Evolutionary conservation across 2,888 invertebrate species (phyloP), one percentile per base, ranked within the genome.

Genomic region (Cheilosia variabilis): DNA sequence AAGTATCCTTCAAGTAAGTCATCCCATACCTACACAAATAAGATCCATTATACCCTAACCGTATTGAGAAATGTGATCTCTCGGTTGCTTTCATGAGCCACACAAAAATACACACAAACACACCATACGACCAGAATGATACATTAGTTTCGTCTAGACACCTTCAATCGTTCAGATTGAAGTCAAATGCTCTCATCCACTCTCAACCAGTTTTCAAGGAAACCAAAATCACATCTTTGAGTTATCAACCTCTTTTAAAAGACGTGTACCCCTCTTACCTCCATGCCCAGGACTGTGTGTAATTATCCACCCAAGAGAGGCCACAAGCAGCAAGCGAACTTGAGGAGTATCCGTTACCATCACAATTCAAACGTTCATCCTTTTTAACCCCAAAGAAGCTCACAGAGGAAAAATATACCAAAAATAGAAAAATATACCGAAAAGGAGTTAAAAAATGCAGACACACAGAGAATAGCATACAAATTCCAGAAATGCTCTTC

Each of bases 401-500:
- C 10, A 34, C 43, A 24, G 37, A 60, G 41, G 37, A 72, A 41
- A 57, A 17, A 47, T 13, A 24, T 2, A 7, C 34, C 60, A 10
- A 41, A 37, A 52, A 24, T 2, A 4, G 34, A 66, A 10, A 45
- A 17, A 57, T 55, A 24, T 31, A 13, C 47, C 60, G 60, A 50
- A 27, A 75, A 72, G 66, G 72, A 86, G 72, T 57, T 72, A 45
- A 81, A 86, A 86, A 86, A 86, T 86, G 86, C 86, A 86, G 86
- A 86, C 86, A 80, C 82, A 83, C 81, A 72, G 76, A 57, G 81
- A 53, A 80, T 66, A 47, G 80, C 71, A 86, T 80, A 86, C 55
- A 84, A 86, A 86, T 86, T 86, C 80, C 71, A 66, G 53, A 76
- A 80, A 86, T 86, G 58, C 79, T 69, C 63, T 55, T 71, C 50